phyloP scores from a whole-genome alignment of 2,113 vertebrate genomes.

The Myocastor coypus region DNA sequence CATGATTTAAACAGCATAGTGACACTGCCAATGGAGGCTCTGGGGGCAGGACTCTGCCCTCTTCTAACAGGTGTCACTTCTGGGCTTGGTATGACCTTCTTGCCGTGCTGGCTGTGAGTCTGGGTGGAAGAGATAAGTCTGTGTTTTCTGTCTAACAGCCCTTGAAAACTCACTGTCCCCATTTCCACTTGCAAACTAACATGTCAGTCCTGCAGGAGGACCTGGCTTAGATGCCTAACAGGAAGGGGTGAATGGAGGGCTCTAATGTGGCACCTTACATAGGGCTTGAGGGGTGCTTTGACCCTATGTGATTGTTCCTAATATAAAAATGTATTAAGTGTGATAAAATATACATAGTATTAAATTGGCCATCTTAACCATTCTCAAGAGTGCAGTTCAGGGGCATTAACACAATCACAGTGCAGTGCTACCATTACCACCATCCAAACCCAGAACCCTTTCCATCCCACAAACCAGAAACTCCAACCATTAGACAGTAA shows the following conservation, averaged over 20 bases:
- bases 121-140: not conserved
- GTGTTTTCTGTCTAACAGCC: not conserved
- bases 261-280: not conserved
- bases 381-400: not conserved
- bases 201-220: too few species aligned
- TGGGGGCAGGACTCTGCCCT: not conserved
- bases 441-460: not conserved
- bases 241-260: not conserved
- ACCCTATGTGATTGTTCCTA: not conserved
- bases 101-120: not conserved
- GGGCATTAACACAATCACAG: fast-evolving
- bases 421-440: not conserved
- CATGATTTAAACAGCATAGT: not conserved
- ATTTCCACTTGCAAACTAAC: not conserved
- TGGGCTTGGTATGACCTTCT: not conserved
- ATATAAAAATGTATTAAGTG: not conserved
- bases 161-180: not conserved
- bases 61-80: not conserved
- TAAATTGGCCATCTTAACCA: not conserved
- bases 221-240: fast-evolving
- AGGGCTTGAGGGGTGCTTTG: not conserved
- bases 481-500: not conserved
- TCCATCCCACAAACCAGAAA: not conserved
- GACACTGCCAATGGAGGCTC: not conserved
- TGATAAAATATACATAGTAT: not conserved